These are phyloP conservation scores for Iphiclides podalirius DNA, from an alignment of 2,888 invertebrate genomes.

Conservation along the genomic window DNA sequence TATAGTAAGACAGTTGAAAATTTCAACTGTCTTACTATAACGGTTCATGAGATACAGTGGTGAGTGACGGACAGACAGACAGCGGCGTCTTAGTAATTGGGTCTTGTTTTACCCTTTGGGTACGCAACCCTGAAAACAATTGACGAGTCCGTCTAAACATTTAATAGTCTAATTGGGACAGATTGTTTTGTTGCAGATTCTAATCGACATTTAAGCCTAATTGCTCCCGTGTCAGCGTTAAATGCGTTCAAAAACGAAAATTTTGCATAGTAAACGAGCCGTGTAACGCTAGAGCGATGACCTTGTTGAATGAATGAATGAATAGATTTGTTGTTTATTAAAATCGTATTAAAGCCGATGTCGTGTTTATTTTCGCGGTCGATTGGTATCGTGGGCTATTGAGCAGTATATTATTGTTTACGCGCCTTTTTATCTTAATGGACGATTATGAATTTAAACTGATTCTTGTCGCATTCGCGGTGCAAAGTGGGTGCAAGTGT, in stretches of 20 bases:
- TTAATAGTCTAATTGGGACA: not conserved
- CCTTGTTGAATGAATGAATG: too few species aligned
- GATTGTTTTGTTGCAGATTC: slow-evolving; percentile 42
- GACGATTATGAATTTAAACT: slow-evolving; percentile 3
- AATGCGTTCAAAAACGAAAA: slow-evolving; percentile 27
- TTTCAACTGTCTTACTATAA: too few species aligned
- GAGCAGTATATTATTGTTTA: not conserved
- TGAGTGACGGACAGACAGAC: too few species aligned
- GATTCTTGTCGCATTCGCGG: too few species aligned
- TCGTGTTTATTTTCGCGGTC: not conserved
- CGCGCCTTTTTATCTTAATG: not conserved
- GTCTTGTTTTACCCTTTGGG: too few species aligned
- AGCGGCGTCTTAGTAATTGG: too few species aligned
- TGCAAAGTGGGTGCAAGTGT: too few species aligned
- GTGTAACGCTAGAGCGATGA: slow-evolving; percentile 41
- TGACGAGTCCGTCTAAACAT: too few species aligned
- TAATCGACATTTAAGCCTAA: slow-evolving; percentile 46
- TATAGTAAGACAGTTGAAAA: too few species aligned
- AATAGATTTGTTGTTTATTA: slow-evolving; percentile 27
- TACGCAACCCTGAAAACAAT: too few species aligned
- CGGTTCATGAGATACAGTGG: too few species aligned
- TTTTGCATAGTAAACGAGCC: slow-evolving; percentile 51
- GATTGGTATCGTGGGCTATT: slow-evolving; percentile 7
- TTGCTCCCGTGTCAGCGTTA: slow-evolving; percentile 43
- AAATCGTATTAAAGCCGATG: slow-evolving; percentile 5